Evolutionary conservation across 2,888 invertebrate genomes (phyloP), one percentile per base, ranked within the genome.

Genomic region (Oxystoma pomonae): DNA sequence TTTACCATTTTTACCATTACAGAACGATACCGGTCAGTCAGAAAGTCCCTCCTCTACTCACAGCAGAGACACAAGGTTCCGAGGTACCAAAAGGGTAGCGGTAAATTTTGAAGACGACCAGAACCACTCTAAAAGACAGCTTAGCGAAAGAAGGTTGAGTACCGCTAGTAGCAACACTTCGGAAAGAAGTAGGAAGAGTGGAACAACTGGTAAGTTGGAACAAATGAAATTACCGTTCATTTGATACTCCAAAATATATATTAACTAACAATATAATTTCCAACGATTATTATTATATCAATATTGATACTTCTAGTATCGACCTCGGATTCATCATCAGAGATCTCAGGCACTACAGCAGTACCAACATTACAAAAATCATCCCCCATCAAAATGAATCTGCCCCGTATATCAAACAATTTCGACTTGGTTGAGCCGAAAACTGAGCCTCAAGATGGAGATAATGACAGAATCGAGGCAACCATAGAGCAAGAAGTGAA

Each of bases 21-120:
- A n/a, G n/a, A n/a, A n/a, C n/a, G n/a, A n/a, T n/a, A n/a, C n/a
- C n/a, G n/a, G n/a, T n/a, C n/a, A n/a, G n/a, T n/a, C n/a, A n/a
- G n/a, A n/a, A n/a, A n/a, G n/a, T n/a, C n/a, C n/a, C n/a, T n/a
- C n/a, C 35, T n/a, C 53, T 53, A 16, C n/a, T 16, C 16, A 64
- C 57, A 69, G 69, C 20, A 77, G 80, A 2, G 81, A 82, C 60
- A 81, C 81, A 1, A 74, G 81, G 68, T 83, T 75, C 70, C 81
- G 78, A 68, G 81, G 81, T 0, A 80, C 80, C 67, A 82, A 82
- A 70, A 72, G 82, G 60, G 81, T 81, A 1, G 77, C 80, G 7
- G 78, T 81, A 0, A 80, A 80, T 64, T 78, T 71, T 67, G 67
- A 67, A 16, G 77, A 51, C 52, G 69, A 65, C 16, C 66, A 65